phyloP scores from a whole-genome alignment of 1,140 invertebrate genomes.

The Carposina sasakii region DNA sequence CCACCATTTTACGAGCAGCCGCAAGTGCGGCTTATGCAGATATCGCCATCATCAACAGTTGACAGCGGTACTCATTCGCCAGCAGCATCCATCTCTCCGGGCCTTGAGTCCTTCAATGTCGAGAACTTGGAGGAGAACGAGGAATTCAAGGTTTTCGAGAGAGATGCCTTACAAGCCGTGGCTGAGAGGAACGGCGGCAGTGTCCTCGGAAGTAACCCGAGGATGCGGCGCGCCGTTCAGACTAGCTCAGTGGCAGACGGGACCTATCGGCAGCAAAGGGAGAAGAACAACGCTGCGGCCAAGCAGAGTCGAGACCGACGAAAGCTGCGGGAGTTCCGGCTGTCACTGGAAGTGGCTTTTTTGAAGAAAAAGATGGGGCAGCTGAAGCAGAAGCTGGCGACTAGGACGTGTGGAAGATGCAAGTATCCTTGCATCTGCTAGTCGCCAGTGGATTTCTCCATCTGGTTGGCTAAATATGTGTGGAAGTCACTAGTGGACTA shows the following conservation, averaged over 20 bases:
- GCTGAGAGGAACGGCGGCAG: slow-evolving; percentile 42
- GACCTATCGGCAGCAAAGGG: slow-evolving; percentile 88
- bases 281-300: slow-evolving; percentile 96
- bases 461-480: too few species aligned
- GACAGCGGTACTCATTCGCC: too few species aligned
- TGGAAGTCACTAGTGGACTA: too few species aligned
- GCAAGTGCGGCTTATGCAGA: neutral
- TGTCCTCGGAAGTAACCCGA: slow-evolving; percentile 37
- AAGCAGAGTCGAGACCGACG: slow-evolving; percentile 93
- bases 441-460: too few species aligned
- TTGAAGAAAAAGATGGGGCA: neutral
- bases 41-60: neutral
- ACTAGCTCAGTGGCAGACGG: slow-evolving; percentile 75
- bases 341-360: slow-evolving; percentile 88
- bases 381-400: neutral
- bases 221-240: slow-evolving; percentile 54
- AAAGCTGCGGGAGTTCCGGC: slow-evolving; percentile 92
- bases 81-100: neutral
- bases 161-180: slow-evolving; percentile 37
- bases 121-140: slow-evolving; percentile 27
- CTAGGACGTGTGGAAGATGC: neutral
- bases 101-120: neutral
- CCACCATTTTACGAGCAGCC: neutral
- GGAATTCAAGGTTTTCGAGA: slow-evolving; percentile 32
- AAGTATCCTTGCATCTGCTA: neutral